Evolutionary conservation across 2,113 vertebrate genomes (phyloP).

Genomic region (Pithys albifrons): DNA sequence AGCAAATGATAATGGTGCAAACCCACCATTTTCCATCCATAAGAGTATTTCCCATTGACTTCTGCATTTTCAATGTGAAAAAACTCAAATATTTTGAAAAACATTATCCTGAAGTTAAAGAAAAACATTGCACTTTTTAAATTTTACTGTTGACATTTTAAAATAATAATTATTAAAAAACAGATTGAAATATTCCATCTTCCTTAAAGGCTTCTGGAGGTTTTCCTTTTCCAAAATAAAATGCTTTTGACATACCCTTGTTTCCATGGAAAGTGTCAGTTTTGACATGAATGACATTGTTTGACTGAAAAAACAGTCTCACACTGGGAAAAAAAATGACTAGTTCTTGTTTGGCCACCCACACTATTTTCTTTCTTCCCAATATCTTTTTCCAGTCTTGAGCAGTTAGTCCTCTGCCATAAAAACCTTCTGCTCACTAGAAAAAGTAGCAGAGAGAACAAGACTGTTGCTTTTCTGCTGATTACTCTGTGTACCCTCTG

Average conservation of each 20-base stretch:
- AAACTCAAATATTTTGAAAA: not conserved
- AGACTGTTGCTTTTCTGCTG: not conserved
- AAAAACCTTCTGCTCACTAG: not conserved
- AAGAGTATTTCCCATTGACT: not conserved
- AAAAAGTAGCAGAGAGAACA: not conserved
- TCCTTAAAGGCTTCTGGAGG: not conserved
- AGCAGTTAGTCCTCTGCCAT: not conserved
- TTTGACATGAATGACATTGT: conserved; percentile 10
- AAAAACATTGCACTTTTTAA: not conserved
- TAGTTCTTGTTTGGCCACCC: not conserved
- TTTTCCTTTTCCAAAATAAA: conserved; percentile 17
- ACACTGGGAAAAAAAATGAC: not conserved
- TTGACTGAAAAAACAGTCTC: not conserved
- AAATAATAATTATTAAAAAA: not conserved
- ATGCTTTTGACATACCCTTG: not conserved
- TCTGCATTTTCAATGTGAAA: not conserved
- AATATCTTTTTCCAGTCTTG: not conserved
- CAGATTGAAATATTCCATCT: not conserved
- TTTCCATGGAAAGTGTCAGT: conserved; percentile 23
- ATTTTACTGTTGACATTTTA: not conserved
- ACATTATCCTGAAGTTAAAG: not conserved
- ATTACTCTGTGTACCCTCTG: fast-evolving
- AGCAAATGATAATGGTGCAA: not conserved
- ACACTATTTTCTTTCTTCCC: not conserved
- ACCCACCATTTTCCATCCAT: not conserved